Base-by-base conservation (phyloP, 2,113 vertebrate species). In the Halcyon malimbica region DNA sequence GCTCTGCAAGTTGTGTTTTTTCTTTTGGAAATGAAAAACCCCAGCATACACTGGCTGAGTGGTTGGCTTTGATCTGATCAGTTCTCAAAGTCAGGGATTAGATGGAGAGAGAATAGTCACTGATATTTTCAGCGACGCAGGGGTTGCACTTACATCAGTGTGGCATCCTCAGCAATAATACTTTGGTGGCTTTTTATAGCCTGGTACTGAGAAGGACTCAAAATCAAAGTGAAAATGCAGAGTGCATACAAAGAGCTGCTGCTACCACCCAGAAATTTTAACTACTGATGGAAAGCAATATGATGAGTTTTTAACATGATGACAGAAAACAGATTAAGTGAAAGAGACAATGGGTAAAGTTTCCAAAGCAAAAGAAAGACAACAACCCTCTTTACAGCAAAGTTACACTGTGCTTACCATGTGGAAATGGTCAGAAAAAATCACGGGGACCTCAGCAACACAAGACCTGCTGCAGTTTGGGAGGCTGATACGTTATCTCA, bases 31-130 rank as follows among this genome's bases (percentile, higher is more conserved):
- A 92, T 35, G 33, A 83, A 89, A 79, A 70, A 74, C 10, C 10
- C 13, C 69, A 83, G 37, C 37, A 28, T 51, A 65, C 8, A 10
- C 20, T 74, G 68, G 28, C 48, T 75, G 51, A 89, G 73, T 60
- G 26, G 39, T 18, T 91, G 69, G 24, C 84, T 96, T 96, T 76
- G 69, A 94, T 89, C 77, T 89, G 69, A 84, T 60, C 42, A 64
- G 57, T 10, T 92, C 74, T 93, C 13, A 1, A 73, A 95, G 18
- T 70, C 48, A 56, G 48, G 77, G 62, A 95, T 93, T 74, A 95
- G 77, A 91, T 3, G 1, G 94, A 65, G 14, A 83, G 89, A 79
- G 29, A 79, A 73, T 53, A 57, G 74, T 24, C 39, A 68, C 63
- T 76, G 53, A 50, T 94, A 74, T 50, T 92, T 94, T 87, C 77